A percentile compares a stretch with the other conserved stretches of the same genome.
These are phyloP conservation scores for Sylvietta virens DNA, from an alignment of 2,113 vertebrate genomes.

Conservation along the genomic window DNA sequence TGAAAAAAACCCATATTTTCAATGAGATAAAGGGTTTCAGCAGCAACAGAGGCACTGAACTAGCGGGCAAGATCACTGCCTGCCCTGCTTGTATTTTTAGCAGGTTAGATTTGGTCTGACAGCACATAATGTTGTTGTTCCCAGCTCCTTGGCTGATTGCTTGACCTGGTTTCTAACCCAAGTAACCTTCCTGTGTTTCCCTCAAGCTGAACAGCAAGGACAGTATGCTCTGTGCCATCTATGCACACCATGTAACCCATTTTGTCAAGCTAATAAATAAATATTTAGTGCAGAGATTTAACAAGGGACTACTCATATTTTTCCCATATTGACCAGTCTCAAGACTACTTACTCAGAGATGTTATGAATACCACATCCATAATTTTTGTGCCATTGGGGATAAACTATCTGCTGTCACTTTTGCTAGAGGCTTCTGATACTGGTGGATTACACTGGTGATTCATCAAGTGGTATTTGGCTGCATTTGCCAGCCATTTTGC, in stretches of 20 bases:
- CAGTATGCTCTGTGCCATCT: background rate
- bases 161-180: background rate
- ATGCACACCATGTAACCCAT: background rate
- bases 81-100: background rate
- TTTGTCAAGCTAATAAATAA: background rate
- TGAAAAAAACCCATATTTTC: background rate
- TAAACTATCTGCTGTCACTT: background rate
- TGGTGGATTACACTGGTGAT: background rate
- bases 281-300: background rate
- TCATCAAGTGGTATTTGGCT: background rate
- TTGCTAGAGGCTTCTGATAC: background rate
- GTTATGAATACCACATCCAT: background rate
- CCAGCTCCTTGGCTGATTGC: background rate
- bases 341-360: background rate
- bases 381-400: background rate
- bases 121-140: background rate
- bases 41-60: background rate
- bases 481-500: background rate
- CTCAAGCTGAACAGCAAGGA: background rate
- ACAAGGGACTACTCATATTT: background rate
- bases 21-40: background rate
- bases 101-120: background rate
- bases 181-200: background rate
- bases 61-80: background rate
- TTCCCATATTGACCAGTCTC: background rate